phyloP scores from a whole-genome alignment of 2,888 invertebrate species.

The Onchidella celtica region DNA sequence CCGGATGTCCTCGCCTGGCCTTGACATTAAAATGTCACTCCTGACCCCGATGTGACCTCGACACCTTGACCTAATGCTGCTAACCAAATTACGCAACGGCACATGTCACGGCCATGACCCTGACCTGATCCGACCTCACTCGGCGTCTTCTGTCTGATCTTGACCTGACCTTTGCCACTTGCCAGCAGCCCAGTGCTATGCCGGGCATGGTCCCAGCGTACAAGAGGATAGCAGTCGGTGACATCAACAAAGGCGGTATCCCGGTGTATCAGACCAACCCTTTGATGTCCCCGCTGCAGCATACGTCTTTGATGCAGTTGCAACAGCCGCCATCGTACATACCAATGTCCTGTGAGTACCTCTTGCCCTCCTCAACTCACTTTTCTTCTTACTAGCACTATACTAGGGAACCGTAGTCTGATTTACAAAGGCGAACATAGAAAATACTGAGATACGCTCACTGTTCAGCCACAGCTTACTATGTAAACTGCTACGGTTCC shows the following conservation, averaged over 20 bases:
- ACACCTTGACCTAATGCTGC: not conserved
- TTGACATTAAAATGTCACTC: not conserved
- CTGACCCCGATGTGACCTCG: not conserved
- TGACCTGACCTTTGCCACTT: not conserved
- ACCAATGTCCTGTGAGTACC: conserved; percentile 50
- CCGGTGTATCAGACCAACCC: conserved; percentile 87
- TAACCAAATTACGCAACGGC: not conserved
- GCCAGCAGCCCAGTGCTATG: conserved; percentile 33
- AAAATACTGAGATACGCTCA: too few relatives aligned
- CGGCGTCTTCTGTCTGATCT: not conserved
- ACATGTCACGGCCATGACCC: not conserved
- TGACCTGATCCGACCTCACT: too few relatives aligned
- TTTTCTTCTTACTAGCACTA: not conserved
- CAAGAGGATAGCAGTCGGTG: conserved; percentile 89
- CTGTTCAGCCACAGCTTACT: too few relatives aligned
- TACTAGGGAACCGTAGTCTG: too few relatives aligned
- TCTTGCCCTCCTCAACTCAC: too few relatives aligned
- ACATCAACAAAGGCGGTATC: conserved; percentile 89
- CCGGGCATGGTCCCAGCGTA: conserved; percentile 85
- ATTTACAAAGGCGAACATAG: too few relatives aligned
- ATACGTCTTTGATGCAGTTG: conserved; percentile 50
- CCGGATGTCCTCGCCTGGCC: not conserved
- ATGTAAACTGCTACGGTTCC: not conserved
- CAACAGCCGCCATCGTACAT: conserved; percentile 46
- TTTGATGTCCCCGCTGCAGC: conserved; percentile 52